Conservation (phyloP, 2,888 invertebrate species). For the Mesopsocus fuscifrons region DNA sequence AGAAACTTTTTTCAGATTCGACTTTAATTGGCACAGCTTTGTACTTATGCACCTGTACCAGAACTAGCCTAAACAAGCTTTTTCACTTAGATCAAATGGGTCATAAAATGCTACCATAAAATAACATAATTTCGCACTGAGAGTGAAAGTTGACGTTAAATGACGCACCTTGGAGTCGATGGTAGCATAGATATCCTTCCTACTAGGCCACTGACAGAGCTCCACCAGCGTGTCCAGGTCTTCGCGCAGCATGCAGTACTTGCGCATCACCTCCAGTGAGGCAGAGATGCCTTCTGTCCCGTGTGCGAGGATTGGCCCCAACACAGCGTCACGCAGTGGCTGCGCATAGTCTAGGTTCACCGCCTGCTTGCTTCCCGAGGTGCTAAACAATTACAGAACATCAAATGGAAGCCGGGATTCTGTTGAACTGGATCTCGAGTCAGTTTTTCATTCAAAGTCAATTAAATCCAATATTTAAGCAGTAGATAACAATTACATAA, state of each 20-base stretch:
- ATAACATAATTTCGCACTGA: too few species aligned
- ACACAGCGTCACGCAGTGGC: slow-evolving; percentile 51
- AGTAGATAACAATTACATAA: too few species aligned
- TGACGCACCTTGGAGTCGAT: slow-evolving; percentile 54
- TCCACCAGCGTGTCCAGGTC: slow-evolving; percentile 83
- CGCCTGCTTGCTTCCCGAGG: slow-evolving; percentile 61
- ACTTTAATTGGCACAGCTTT: too few species aligned
- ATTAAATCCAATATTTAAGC: too few species aligned
- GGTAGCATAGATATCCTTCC: slow-evolving; percentile 51
- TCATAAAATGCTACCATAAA: too few species aligned
- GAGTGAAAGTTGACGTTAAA: too few species aligned
- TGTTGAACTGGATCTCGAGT: not conserved
- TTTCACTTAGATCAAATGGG: too few species aligned
- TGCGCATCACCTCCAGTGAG: slow-evolving; percentile 53
- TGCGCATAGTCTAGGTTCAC: slow-evolving; percentile 79
- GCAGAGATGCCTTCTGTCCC: slow-evolving; percentile 51
- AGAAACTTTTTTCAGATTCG: too few species aligned
- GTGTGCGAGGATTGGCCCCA: slow-evolving; percentile 50
- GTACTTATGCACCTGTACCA: too few species aligned
- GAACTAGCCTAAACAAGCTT: too few species aligned
- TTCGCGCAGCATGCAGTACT: slow-evolving; percentile 73
- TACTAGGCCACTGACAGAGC: slow-evolving; percentile 64
- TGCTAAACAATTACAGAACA: too few species aligned
- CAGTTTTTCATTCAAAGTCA: not conserved
- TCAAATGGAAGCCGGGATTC: too few species aligned